Evolutionary conservation across 1,140 invertebrate genomes (phyloP).

Genomic region (Drosophila trapezifrons): DNA sequence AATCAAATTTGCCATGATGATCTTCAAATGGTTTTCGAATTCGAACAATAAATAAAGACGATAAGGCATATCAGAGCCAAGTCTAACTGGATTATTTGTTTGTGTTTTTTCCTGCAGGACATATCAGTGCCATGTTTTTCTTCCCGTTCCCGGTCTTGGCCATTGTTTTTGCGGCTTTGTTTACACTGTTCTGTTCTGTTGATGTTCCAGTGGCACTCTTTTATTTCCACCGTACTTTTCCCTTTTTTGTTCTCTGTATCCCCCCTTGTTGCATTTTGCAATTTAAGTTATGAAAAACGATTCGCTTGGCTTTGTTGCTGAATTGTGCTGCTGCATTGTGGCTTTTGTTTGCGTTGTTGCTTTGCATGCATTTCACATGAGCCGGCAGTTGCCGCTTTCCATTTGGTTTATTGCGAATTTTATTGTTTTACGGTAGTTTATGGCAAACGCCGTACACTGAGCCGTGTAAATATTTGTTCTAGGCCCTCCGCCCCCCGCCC

Average conservation of each 20-base stretch:
- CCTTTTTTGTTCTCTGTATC: background rate
- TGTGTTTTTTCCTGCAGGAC: background rate
- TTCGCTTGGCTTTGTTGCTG: slow-evolving; percentile 49
- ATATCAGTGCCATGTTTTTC: slow-evolving; percentile 6
- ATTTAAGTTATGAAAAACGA: slow-evolving; percentile 77
- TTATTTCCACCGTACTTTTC: slow-evolving; percentile 13
- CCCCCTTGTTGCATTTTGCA: slow-evolving; percentile 42
- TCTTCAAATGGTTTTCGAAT: slow-evolving; percentile 10
- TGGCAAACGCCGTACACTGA: slow-evolving; percentile 60
- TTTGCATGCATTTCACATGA: slow-evolving; percentile 75
- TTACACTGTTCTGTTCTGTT: slow-evolving; percentile 40
- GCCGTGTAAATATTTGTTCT: slow-evolving; percentile 70
- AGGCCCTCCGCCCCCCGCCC: slow-evolving; percentile 13
- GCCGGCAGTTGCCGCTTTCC: slow-evolving; percentile 68
- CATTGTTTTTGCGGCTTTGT: slow-evolving; percentile 39
- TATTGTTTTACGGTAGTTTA: slow-evolving; percentile 79
- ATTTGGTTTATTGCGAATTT: slow-evolving; percentile 81
- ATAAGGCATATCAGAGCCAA: background rate
- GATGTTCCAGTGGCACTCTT: slow-evolving; percentile 56
- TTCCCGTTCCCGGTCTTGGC: slow-evolving; percentile 3
- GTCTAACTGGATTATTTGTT: slow-evolving; percentile 1
- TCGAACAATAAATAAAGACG: slow-evolving; percentile 12
- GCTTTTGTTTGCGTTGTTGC: slow-evolving; percentile 59
- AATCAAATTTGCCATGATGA: slow-evolving; percentile 4
- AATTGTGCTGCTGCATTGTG: slow-evolving; percentile 43